Base-by-base conservation (phyloP, 1,140 invertebrate species). In the Pteromalus puparum region DNA sequence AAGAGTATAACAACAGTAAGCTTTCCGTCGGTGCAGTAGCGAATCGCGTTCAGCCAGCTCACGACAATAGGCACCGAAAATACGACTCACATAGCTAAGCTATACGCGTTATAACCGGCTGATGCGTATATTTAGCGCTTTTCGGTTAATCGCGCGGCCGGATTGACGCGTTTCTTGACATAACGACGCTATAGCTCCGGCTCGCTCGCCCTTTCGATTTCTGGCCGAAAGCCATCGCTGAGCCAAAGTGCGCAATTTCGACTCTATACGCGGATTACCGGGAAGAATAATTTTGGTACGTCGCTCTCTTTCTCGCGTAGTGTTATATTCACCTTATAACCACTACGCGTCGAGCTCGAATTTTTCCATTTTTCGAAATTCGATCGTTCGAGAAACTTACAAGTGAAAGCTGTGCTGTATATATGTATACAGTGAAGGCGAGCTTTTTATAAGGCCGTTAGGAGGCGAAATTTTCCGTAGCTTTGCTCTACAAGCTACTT, bases 291-390 rank as follows among this genome's bases (percentile, higher is more conserved):
- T 68, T 79, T 79, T 79, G 61, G 76, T 78, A 0, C 30, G 5
- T 1, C 15, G 74, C 0, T 7, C 0, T 15, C 12, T 53, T 5
- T 18, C 48, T n/a, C 21, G 10, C 26, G 68, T 9, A 30, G 77
- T 79, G 53, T 79, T 79, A 79, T 79, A 79, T 79, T 79, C 77
- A 68, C 61, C 77, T 79, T 42, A 24, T 7, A 38, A 2, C 2
- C 6, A 42, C 0, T 7, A 42, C 38, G 7, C 10, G 38, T 42
- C 38, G 38, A 42, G 38, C 38, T 4, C 7, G 38, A 1, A 10
- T 9, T 42, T 42, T 21, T 53, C 10, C 48, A 61, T 61, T 61
- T 61, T 61, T 61, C 53, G 15, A 6, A 61, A 18, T 53, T 53
- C 46, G 46, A 13, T 48, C 13, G 10, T 10, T 48, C 48, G 48